Evolutionary conservation across 2,797 vertebrate species (phyloP), one percentile per base, ranked within the genome.

Genomic region (Liparis tanakae): DNA sequence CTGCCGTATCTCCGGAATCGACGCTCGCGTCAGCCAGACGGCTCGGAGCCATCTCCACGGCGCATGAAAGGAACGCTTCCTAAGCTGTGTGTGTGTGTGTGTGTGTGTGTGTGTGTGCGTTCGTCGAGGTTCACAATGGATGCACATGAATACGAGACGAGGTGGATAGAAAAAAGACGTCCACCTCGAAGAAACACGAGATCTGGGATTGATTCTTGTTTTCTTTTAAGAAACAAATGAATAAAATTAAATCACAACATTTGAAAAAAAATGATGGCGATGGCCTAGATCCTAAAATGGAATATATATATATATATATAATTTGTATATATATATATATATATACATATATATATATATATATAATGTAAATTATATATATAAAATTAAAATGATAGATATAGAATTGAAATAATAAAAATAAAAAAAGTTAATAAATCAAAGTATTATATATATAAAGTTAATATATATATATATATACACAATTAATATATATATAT

Each of bases 11-110:
- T 89, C 78, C 81, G 80, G 71, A 78, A 94, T 94, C 94, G 86
- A 86, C 90, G 89, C 91, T 91, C 86, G 89, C 90, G 91, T 94
- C 91, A 93, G 86, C 84, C 88, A 91, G 89, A 92, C 87, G 78
- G 87, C 87, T 87, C 81, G 80, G 80, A 91, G 91, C 85, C 74
- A 91, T 92, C 93, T 87, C 87, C 84, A 83, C 54, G 78, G 79
- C 2, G 80, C 82, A 84, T 89, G 81, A 89, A 83, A 87, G 80
- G 70, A 60, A 87, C 67, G 85, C 66, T 81, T 88, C 69, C 83
- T 88, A 91, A 91, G 86, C 85, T 88, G 72, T 82, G 67, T 88
- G 86, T 82, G 88, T 85, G 88, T 91, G 56, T 25, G 22, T 54
- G 51, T 25, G 51, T 48, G 70, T 67, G 30, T 50, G 66, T 75